Evolutionary conservation across 2,888 invertebrate species (phyloP).

Genomic region (Agonopterix alstromeriana): DNA sequence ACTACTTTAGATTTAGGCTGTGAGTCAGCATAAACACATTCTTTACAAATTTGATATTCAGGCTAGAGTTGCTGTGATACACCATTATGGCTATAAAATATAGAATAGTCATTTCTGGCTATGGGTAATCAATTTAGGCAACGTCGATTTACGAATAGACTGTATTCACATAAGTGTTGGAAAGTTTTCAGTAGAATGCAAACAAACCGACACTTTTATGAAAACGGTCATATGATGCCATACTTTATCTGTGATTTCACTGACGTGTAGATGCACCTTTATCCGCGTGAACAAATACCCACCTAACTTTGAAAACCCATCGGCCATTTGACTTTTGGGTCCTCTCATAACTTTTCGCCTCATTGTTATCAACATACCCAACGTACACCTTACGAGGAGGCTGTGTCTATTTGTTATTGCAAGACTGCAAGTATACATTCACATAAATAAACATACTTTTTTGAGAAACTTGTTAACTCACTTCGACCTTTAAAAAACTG

Average conservation of each 20-base stretch:
- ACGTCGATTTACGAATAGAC: conserved; percentile 16
- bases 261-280: conserved; percentile 45
- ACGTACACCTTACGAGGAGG: conserved; percentile 6
- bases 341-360: conserved; percentile 18
- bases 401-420: conserved; percentile 1
- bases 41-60: conserved; percentile 67
- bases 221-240: conserved; percentile 26
- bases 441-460: not conserved
- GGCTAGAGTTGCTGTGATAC: conserved; percentile 76
- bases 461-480: not conserved
- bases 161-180: not conserved
- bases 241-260: conserved; percentile 62
- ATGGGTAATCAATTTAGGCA: conserved; percentile 33
- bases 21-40: conserved; percentile 67
- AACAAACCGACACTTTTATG: not conserved
- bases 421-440: no score
- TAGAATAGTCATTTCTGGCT: conserved; percentile 59
- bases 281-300: conserved; percentile 20
- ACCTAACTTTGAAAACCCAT: conserved; percentile 16
- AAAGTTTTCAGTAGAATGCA: not conserved
- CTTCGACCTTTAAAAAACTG: not conserved
- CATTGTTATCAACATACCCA: conserved; percentile 16
- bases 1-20: conserved; percentile 70
- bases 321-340: conserved; percentile 24
- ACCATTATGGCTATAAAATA: conserved; percentile 66